These are phyloP conservation scores for Acrossocheilus fasciatus DNA, from an alignment of 2,797 vertebrate genomes.

Conservation along the genomic window DNA sequence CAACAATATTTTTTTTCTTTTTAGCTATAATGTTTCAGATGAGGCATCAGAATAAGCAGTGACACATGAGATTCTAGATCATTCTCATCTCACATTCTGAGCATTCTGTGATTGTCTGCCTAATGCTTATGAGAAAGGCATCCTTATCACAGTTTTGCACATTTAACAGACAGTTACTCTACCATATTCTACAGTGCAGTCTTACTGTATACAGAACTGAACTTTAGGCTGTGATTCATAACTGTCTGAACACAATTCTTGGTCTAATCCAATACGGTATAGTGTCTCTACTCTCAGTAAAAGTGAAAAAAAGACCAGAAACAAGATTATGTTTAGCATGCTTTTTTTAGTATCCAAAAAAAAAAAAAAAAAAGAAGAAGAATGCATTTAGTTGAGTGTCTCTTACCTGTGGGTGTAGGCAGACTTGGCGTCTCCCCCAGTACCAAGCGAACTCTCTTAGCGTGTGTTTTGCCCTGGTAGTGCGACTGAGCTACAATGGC, in stretches of 20 bases:
- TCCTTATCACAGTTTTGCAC: background rate
- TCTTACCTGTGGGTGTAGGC: constrained; percentile 73
- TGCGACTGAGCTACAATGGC: constrained; percentile 87
- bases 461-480: constrained; percentile 88
- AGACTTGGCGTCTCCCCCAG: constrained; percentile 79
- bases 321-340: background rate
- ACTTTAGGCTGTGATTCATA: constrained; percentile 49
- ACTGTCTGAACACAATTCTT: constrained; percentile 30
- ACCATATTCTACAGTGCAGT: background rate
- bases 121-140: background rate
- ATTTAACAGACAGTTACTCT: constrained; percentile 1
- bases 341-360: constrained; percentile 4
- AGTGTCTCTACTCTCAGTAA: constrained; percentile 38
- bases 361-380: background rate
- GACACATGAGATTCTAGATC: background rate
- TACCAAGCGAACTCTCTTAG: constrained; percentile 85
- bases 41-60: background rate
- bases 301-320: background rate
- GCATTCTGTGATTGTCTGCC: background rate
- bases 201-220: constrained; percentile 23
- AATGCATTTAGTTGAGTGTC: background rate
- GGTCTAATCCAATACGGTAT: constrained; percentile 19
- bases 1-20: background rate
- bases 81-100: background rate
- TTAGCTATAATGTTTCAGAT: background rate